Base-by-base conservation (phyloP, 2,888 invertebrate genomes). In the Elysia crispata region DNA sequence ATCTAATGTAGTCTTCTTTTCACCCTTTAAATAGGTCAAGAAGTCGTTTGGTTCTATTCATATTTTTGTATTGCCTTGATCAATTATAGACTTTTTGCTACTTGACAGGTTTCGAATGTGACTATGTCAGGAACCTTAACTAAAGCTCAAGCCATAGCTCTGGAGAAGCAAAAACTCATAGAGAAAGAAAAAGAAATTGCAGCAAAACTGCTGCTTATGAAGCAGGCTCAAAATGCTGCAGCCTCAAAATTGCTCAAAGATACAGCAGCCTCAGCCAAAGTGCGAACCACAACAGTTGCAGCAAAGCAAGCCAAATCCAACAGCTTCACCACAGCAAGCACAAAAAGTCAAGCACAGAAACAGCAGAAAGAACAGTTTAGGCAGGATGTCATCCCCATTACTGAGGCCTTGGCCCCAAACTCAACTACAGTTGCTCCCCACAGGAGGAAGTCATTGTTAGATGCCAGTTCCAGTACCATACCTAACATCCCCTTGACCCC, bases 131-230 rank as follows among this genome's bases (percentile, higher is more conserved):
- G 11, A 13, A 76, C 20, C 25, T 41, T 76, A 33, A 25, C 60
- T 8, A 76, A 76, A 33, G 76, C 76, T 23, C 76, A 76, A 23
- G 15, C 20, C 5, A 80, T 76, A 41, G 80, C 62, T 25, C 41
- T 41, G 23, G 76, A 80, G 20, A 80, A 80, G 25, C 72, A 50
- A 28, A 80, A 80, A 23, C 76, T 80, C 0, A 76, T 54, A 57
- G 76, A 80, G 41, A 80, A 76, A 57, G 80, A 80, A 31, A 76
- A 76, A 20, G 70, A 76, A 62, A 80, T 80, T 23, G 76, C 76
- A 15, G 80, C 76, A 66, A 76, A 76, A 64, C 50, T 80, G 49
- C 57, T 31, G 18, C 57, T 41, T n/a, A 33, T 80, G 62, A 80
- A 80, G 54, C n/a, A 60, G 60, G 23, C 23, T 23, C 3, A 23